Evolutionary conservation across 2,888 invertebrate genomes (phyloP).

Genomic region (Spisula solida): DNA sequence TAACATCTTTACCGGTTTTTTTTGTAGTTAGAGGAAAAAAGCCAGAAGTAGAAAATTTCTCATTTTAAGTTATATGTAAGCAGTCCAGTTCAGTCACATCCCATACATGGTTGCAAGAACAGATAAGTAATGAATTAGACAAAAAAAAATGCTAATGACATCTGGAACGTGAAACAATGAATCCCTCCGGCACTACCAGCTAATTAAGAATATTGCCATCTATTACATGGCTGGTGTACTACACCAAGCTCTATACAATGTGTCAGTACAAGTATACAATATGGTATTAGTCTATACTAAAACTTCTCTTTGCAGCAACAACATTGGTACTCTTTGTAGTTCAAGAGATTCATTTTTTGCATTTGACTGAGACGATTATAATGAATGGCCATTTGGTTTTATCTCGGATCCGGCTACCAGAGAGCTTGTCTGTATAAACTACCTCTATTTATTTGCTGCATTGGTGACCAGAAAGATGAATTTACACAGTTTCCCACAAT

Average conservation of each 20-base stretch:
- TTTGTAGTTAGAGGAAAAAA: neutral
- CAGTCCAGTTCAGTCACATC: neutral
- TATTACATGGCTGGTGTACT: neutral
- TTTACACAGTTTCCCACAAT: too few species aligned
- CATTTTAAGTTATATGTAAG: neutral
- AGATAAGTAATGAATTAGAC: constrained; percentile 34
- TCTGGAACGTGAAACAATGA: constrained; percentile 27
- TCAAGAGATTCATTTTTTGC: too few species aligned
- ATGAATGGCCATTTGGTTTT: too few species aligned
- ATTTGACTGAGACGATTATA: too few species aligned
- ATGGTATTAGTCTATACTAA: neutral
- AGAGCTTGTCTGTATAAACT: too few species aligned
- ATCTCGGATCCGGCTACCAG: too few species aligned
- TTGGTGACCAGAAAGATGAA: too few species aligned
- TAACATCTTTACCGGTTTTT: too few species aligned
- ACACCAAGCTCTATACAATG: neutral
- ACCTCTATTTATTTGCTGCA: too few species aligned
- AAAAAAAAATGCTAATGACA: constrained; percentile 31
- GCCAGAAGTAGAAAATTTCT: neutral
- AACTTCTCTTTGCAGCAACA: neutral
- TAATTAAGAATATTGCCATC: constrained; percentile 37
- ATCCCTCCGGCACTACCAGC: constrained; percentile 28
- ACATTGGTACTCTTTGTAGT: too few species aligned
- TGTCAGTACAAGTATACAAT: neutral
- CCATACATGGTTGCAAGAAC: neutral